phyloP scores from a whole-genome alignment of 1,140 invertebrate genomes.

The Calephelis nemesis region DNA sequence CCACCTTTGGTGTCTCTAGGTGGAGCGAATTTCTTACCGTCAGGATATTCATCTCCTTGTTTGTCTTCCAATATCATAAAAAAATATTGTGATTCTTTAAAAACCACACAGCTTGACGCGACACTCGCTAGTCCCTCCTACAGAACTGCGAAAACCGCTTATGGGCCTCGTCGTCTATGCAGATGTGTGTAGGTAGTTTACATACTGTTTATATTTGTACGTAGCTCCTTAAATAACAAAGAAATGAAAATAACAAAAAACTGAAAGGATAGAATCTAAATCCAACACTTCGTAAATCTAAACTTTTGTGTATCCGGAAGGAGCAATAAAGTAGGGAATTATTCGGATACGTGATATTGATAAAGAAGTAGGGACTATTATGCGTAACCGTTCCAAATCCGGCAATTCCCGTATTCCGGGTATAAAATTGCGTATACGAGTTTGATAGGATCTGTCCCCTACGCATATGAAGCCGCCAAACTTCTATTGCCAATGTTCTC shows the following conservation, averaged over 20 bases:
- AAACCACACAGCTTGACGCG: no score
- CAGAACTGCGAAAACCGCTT: no score
- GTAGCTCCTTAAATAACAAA: no score
- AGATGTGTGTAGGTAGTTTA: no score
- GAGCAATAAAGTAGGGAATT: background rate
- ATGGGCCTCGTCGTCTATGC: no score
- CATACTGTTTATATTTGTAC: no score
- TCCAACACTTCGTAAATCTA: background rate
- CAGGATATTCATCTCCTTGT: no score
- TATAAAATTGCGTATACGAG: conserved; percentile 32
- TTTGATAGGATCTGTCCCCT: conserved; percentile 25
- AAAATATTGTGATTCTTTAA: no score
- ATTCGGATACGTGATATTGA: conserved; percentile 10
- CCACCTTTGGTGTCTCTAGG: no score
- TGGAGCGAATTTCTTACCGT: no score
- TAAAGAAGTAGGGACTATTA: conserved; percentile 13
- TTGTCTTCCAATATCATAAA: no score
- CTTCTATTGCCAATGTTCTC: conserved; percentile 29
- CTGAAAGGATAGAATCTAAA: background rate
- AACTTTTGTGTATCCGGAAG: background rate
- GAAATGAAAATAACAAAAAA: background rate
- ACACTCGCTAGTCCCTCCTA: no score
- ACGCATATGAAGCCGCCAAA: conserved; percentile 22
- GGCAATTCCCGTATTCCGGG: conserved; percentile 24
- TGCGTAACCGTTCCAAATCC: conserved; percentile 4